Evolutionary conservation across 2,113 vertebrate genomes (phyloP).

Genomic region (Hucho hucho): DNA sequence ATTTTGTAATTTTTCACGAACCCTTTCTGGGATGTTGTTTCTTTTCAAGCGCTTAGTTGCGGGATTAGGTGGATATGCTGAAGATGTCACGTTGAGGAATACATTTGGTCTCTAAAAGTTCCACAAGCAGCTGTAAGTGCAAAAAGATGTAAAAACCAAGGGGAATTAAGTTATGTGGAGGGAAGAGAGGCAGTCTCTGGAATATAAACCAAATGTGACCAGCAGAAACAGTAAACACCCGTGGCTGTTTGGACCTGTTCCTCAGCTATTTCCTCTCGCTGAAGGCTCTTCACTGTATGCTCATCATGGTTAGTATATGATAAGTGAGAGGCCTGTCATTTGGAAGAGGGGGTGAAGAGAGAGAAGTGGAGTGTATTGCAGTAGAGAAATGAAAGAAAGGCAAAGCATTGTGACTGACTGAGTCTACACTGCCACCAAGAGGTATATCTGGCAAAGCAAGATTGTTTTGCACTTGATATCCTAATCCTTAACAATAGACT

Average conservation of each 20-base stretch:
- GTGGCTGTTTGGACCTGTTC: conserved; percentile 44
- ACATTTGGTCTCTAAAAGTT: conserved; percentile 36
- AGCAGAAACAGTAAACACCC: conserved; percentile 59
- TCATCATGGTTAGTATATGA: conserved; percentile 30
- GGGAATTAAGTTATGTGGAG: conserved; percentile 69
- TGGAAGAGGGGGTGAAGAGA: neutral
- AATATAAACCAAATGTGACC: conserved; percentile 60
- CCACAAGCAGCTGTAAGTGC: conserved; percentile 68
- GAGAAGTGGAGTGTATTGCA: neutral
- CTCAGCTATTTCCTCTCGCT: conserved; percentile 34
- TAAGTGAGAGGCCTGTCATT: conserved; percentile 29
- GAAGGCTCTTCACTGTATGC: conserved; percentile 10
- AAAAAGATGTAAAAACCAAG: conserved; percentile 70
- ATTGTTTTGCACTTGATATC: neutral
- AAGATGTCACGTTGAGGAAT: neutral
- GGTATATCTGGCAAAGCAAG: conserved; percentile 9
- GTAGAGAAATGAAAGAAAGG: neutral
- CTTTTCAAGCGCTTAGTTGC: no score
- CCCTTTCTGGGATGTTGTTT: no score
- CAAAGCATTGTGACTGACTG: neutral
- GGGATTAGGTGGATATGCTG: conserved; percentile 34
- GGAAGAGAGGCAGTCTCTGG: conserved; percentile 32
- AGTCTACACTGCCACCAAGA: conserved; percentile 47
- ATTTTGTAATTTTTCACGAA: no score
- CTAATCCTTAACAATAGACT: neutral